Base-by-base conservation (phyloP, 2,797 vertebrate genomes). In the Hylomyscus alleni region DNA sequence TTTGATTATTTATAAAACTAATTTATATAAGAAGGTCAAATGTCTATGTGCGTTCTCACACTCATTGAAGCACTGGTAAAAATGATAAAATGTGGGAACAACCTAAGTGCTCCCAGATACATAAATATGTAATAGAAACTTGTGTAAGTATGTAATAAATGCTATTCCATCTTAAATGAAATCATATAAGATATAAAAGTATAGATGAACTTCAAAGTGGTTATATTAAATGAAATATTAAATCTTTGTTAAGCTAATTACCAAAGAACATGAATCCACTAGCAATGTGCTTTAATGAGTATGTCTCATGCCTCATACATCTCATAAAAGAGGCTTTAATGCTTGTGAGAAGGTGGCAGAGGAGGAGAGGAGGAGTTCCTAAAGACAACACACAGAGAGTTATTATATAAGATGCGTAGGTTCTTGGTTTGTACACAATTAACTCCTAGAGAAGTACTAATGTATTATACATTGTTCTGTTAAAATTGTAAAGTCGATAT, bases 331-430 rank as follows among this genome's bases (percentile, higher is more conserved):
- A 37, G 11, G 8, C 44, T 83, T 56, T 0, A 56, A 31, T 20
- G 13, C 0, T 78, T 14, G 0, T 11, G 13, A 78, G 9, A 1
- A 78, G 1, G 17, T 17, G 20, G 6, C 6, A 19, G 14, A n/a
- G 0, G 6, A 26, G 2, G 17, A 29, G 1, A 26, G 6, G 12
- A 8, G 4, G 1, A 89, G 2, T 84, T 72, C 1, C 10, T 37
- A 52, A 75, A 67, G 3, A 69, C 47, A 92, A 13, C 12, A 11
- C 9, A 84, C 56, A 56, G 52, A 89, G 2, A 52, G 67, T 29
- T 24, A 47, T 31, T 67, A 24, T 3, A 3, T 67, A 56, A 67
- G 2, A 67, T 50, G 11, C 40, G 11, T 22, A 81, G 1, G 12
- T 40, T 85, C 47, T 85, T 72, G 12, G 2, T 65, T 6, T 56